These are phyloP conservation scores for Atta colombica DNA, from an alignment of 1,140 invertebrate genomes.

Conservation along the genomic window DNA sequence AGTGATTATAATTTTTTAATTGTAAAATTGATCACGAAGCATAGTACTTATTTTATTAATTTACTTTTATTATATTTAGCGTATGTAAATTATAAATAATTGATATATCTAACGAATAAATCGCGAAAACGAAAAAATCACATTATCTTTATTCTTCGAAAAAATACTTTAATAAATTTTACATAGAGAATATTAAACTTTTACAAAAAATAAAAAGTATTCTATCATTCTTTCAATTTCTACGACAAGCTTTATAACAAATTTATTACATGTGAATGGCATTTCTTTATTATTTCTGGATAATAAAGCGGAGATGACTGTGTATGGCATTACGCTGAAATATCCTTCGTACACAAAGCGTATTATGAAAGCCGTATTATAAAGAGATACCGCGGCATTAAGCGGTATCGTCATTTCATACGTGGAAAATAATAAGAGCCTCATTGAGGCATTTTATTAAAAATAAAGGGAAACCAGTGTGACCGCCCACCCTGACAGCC, in stretches of 20 bases:
- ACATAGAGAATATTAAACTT: background rate
- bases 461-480: slow-evolving; percentile 50
- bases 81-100: background rate
- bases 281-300: background rate
- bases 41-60: too few species aligned
- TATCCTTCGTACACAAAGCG: background rate
- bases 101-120: background rate
- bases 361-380: background rate
- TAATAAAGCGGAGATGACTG: background rate
- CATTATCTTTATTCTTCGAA: slow-evolving; percentile 3
- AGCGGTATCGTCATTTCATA: slow-evolving; percentile 30
- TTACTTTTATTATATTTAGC: background rate
- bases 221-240: background rate
- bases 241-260: background rate
- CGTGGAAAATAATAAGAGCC: background rate
- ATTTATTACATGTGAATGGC: background rate
- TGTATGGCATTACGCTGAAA: background rate
- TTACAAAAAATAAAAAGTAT: background rate
- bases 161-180: background rate
- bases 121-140: too few species aligned
- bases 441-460: slow-evolving; percentile 42
- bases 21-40: background rate
- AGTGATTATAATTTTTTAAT: background rate
- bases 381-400: background rate
- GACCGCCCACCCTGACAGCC: slow-evolving; percentile 73